phyloP scores from a whole-genome alignment of 1,140 invertebrate species.

The Drosophila hydei region DNA sequence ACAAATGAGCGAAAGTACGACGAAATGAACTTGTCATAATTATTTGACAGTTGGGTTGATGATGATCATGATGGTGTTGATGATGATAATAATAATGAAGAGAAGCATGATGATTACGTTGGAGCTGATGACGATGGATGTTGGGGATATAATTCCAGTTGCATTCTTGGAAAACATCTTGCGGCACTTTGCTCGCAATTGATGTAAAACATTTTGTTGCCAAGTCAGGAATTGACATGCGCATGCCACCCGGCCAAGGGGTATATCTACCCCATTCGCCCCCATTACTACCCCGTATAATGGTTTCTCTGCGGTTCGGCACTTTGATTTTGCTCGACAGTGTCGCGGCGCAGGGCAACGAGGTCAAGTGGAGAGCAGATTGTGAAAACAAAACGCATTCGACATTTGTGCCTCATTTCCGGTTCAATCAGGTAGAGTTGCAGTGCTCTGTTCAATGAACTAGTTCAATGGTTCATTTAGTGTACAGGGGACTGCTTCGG shows the following conservation, averaged over 20 bases:
- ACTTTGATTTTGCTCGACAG: conserved; percentile 65
- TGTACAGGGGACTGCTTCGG: not conserved
- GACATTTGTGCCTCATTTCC: conserved; percentile 69
- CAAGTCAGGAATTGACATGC: conserved; percentile 21
- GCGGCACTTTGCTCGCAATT: conserved; percentile 54
- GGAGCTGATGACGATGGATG: conserved; percentile 2
- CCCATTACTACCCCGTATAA: conserved; percentile 1
- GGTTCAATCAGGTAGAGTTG: conserved; percentile 67
- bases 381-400: conserved; percentile 71
- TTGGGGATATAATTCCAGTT: conserved; percentile 19
- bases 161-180: conserved; percentile 39
- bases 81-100: no score
- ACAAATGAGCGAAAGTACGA: conserved; percentile 78
- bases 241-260: conserved; percentile 16
- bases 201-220: conserved; percentile 75
- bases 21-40: conserved; percentile 82
- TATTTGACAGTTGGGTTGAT: conserved; percentile 75
- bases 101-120: conserved; percentile 1
- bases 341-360: conserved; percentile 52
- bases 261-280: conserved; percentile 2
- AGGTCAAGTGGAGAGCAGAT: conserved; percentile 73
- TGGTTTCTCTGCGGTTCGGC: conserved; percentile 41
- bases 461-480: not conserved
- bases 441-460: not conserved
- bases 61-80: conserved; percentile 56